A percentile compares a stretch with the other conserved stretches of the same genome.
Evolutionary conservation across 2,797 vertebrate genomes (phyloP).

Genomic region (Parauchenoglanis ngamensis): DNA sequence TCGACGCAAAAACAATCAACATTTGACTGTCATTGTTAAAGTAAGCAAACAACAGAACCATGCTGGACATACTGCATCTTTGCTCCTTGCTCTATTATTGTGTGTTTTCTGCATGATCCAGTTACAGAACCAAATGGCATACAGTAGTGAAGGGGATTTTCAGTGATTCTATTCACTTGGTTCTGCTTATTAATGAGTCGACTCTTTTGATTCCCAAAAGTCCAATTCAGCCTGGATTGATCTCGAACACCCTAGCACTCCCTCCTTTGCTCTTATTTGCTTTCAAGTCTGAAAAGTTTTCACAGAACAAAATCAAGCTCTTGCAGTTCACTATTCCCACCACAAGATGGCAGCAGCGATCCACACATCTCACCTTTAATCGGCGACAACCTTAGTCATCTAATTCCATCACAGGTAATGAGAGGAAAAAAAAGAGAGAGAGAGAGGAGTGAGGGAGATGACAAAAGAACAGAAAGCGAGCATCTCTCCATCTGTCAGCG

Average conservation of each 20-base stretch:
- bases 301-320: no score
- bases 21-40: background rate
- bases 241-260: background rate
- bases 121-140: background rate
- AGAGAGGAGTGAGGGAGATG: slow-evolving; percentile 45
- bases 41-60: background rate
- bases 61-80: background rate
- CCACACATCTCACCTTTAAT: background rate
- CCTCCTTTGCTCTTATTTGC: background rate
- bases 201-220: background rate
- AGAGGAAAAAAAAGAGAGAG: slow-evolving; percentile 1
- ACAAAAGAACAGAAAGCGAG: slow-evolving; percentile 56
- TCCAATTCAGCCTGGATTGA: background rate
- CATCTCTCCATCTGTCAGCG: slow-evolving; percentile 61
- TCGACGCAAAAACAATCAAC: background rate
- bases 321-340: slow-evolving; percentile 20
- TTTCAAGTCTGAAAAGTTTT: background rate
- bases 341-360: slow-evolving; percentile 69
- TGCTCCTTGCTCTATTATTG: background rate
- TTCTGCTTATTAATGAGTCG: background rate
- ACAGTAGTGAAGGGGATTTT: background rate
- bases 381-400: slow-evolving; percentile 6
- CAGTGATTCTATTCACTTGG: background rate
- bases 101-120: background rate
- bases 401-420: slow-evolving; percentile 48